These are phyloP conservation scores for Scytalopus superciliaris DNA, from an alignment of 2,113 vertebrate species.

Conservation along the genomic window DNA sequence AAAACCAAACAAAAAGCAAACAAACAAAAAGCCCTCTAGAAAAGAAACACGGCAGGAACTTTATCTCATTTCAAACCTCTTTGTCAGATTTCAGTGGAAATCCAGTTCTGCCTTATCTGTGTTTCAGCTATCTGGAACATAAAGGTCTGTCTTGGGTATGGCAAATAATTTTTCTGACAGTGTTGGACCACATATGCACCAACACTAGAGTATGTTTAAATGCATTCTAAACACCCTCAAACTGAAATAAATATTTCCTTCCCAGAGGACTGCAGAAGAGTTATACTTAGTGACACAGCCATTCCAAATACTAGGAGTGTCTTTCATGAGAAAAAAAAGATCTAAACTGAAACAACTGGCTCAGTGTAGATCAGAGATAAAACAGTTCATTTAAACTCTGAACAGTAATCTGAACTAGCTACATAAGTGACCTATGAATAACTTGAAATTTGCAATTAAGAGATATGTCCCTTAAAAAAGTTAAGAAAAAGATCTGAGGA, in stretches of 20 bases:
- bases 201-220: background rate
- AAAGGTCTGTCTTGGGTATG: background rate
- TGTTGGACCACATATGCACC: background rate
- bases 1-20: background rate
- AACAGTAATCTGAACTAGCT: background rate
- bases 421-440: background rate
- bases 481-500: background rate
- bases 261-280: background rate
- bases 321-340: background rate
- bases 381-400: background rate
- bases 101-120: background rate
- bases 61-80: background rate
- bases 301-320: background rate
- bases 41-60: background rate
- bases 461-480: background rate
- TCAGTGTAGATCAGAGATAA: background rate
- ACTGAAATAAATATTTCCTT: background rate
- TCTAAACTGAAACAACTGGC: background rate
- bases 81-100: background rate
- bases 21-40: background rate
- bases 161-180: background rate
- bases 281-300: background rate
- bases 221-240: background rate
- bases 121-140: background rate
- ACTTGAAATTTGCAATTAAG: background rate